Percentiles rank a stretch among this genome's conserved stretches.
Conservation (phyloP, 1,140 invertebrate species). For the Trachymyrmex cornetzi region DNA sequence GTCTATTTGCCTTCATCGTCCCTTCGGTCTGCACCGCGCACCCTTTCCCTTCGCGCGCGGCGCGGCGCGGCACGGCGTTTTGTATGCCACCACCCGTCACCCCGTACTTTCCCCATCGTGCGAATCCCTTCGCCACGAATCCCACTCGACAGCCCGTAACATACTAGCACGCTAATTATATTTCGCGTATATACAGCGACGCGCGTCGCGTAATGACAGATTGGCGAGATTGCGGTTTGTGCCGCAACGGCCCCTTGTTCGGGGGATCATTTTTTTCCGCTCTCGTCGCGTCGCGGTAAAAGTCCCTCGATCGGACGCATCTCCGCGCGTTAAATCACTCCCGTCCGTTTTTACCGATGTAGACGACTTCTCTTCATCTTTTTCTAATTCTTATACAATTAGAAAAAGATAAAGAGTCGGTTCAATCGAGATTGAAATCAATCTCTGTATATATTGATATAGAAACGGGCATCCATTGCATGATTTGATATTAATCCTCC, state of each 20-base stretch:
- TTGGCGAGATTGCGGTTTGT: constrained; percentile 51
- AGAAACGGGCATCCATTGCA: too few relatives aligned
- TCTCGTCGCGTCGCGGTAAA: neutral
- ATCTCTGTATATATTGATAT: too few relatives aligned
- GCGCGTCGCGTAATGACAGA: constrained; percentile 57
- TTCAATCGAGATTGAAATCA: too few relatives aligned
- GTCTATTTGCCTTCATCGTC: constrained; percentile 81
- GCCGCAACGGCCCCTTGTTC: constrained; percentile 1
- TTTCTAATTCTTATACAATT: too few relatives aligned
- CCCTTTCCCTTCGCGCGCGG: constrained; percentile 18
- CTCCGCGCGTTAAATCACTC: neutral
- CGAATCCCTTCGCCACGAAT: constrained; percentile 30
- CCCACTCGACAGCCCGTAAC: constrained; percentile 39
- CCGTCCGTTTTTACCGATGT: too few relatives aligned
- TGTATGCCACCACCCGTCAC: constrained; percentile 17
- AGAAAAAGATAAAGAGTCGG: too few relatives aligned
- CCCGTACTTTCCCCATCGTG: constrained; percentile 19
- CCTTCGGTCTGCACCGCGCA: constrained; percentile 62
- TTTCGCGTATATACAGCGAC: constrained; percentile 45
- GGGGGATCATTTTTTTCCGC: neutral
- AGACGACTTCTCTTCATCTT: too few relatives aligned
- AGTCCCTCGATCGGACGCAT: neutral
- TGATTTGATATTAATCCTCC: too few relatives aligned
- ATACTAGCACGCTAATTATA: constrained; percentile 56
- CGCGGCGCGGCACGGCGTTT: constrained; percentile 26